These are phyloP conservation scores for Heliconius ethilla DNA, from an alignment of 2,888 invertebrate genomes.

Conservation along the genomic window DNA sequence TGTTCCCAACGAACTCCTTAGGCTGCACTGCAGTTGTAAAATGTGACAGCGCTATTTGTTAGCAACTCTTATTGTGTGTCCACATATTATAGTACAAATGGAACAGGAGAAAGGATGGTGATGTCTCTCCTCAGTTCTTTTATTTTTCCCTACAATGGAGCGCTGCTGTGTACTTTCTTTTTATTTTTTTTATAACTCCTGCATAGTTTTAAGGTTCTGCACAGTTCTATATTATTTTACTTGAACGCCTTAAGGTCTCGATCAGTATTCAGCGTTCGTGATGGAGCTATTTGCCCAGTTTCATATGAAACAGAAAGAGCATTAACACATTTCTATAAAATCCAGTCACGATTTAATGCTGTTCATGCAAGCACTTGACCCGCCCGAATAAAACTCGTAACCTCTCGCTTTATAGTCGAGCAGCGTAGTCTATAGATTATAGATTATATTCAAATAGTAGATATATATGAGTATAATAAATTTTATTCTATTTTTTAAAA, in stretches of 20 bases:
- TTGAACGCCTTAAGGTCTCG: constrained; percentile 30
- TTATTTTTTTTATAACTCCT: not conserved
- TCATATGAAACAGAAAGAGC: constrained; percentile 38
- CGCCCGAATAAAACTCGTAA: constrained; percentile 27
- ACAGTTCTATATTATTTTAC: constrained; percentile 17
- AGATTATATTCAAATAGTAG: not conserved
- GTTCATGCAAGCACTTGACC: constrained; percentile 42
- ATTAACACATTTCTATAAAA: constrained; percentile 45
- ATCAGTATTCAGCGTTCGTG: constrained; percentile 41
- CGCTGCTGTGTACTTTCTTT: constrained; percentile 23
- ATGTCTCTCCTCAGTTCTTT: constrained; percentile 35
- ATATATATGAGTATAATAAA: not conserved
- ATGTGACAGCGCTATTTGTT: constrained; percentile 35
- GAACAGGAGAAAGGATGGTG: constrained; percentile 38
- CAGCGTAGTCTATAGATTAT: constrained; percentile 30
- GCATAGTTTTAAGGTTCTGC: constrained; percentile 1
- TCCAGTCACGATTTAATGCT: constrained; percentile 40
- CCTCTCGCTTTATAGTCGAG: constrained; percentile 17
- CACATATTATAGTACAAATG: constrained; percentile 37
- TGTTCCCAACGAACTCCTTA: not conserved
- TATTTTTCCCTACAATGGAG: constrained; percentile 38
- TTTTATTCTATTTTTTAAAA: not conserved
- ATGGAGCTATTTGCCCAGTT: constrained; percentile 41
- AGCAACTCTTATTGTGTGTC: constrained; percentile 36
- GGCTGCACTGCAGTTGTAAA: constrained; percentile 22